Base-by-base conservation (phyloP, 2,888 invertebrate species). In the Nasonovia ribisnigri region DNA sequence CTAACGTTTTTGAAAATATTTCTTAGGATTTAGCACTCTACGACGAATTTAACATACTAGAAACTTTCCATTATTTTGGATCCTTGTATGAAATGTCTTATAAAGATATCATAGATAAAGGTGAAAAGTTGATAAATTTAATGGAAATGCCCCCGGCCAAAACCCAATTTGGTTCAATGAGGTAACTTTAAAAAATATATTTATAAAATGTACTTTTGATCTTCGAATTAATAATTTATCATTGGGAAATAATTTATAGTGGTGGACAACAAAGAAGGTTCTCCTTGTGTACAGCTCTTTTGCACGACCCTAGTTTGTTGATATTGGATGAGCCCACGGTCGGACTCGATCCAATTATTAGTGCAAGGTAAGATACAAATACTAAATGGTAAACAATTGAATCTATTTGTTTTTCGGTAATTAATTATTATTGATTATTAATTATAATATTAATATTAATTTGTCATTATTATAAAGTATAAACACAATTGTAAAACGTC, bases 211-310 rank as follows among this genome's bases (percentile, higher is more conserved):
- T 43, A 5, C 24, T 20, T 91, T n/a, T 91, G 48, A 87, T 88
- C 11, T 29, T 36, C 0, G 8, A 13, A 91, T 46, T 29, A 4
- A 92, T 57, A 88, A 67, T 88, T 36, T 24, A 43, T 24, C 48
- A 43, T 36, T 24, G 2, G 8, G 10, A 57, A 88, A 92, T 92
- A 29, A 77, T 84, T 94, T 95, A 26, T 95, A 96, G 96, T 95
- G 96, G 96, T 84, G 96, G 96, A n/a, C 96, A 96, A 95, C 96
- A 96, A 95, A 95, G 96, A 86, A 95, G 96, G 89, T 96, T 96
- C 0, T 96, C 96, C 0, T 96, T 96, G 95, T 96, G 96, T 20
- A 96, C 96, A 2, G 96, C 96, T 36, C 95, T 96, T 89, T 95
- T 96, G 10, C 96, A 96, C 94, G 96, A 96, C 94, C 96, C 96